phyloP scores from a whole-genome alignment of 2,797 vertebrate species.

The Tadarida brasiliensis region DNA sequence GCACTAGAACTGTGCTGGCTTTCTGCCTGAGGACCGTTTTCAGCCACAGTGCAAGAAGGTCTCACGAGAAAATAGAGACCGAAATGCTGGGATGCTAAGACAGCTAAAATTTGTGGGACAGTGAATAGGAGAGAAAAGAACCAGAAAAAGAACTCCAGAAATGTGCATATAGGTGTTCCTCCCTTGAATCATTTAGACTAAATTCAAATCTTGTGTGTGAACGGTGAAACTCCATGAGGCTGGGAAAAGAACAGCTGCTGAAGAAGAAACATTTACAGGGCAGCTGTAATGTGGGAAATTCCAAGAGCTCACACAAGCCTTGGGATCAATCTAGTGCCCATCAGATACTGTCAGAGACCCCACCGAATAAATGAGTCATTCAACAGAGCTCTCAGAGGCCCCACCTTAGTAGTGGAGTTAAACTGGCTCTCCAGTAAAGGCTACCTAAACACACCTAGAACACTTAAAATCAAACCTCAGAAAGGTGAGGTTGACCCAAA shows the following conservation, averaged over 20 bases:
- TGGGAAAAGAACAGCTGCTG: not conserved
- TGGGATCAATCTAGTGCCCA: not conserved
- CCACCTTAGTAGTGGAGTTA: not conserved
- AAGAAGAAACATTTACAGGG: not conserved
- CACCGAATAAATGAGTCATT: not conserved
- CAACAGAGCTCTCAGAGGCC: not conserved
- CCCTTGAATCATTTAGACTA: not conserved
- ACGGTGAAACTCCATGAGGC: not conserved
- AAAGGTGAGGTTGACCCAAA: constrained; percentile 1
- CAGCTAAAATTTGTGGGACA: not conserved
- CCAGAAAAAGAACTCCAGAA: not conserved
- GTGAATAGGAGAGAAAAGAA: not conserved
- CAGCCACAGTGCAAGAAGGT: not conserved
- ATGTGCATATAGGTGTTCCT: not conserved
- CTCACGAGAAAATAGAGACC: not conserved
- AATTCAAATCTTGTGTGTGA: not conserved
- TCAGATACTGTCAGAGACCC: not conserved
- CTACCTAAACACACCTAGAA: not conserved
- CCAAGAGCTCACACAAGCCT: not conserved
- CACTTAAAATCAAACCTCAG: not conserved
- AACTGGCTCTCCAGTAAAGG: not conserved
- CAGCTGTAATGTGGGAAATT: not conserved
- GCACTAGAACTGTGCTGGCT: not conserved
- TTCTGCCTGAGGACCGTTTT: not conserved
- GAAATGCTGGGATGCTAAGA: not conserved